These are phyloP conservation scores for Ianthella basta DNA, from an alignment of 37 sponge, comb jelly and placozoan genomes.

Conservation along the genomic window DNA sequence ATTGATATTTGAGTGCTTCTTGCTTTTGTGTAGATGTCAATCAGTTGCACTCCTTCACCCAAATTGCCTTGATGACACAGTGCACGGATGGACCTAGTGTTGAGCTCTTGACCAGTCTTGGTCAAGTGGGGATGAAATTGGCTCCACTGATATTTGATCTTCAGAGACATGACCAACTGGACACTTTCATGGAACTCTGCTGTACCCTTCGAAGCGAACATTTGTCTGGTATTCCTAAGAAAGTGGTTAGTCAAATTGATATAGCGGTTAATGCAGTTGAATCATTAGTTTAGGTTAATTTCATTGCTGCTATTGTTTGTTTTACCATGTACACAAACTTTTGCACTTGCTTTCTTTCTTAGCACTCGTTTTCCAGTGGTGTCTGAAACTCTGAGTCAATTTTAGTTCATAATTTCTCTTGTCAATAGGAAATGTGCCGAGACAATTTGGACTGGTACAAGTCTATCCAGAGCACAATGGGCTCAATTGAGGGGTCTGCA, in stretches of 20 bases:
- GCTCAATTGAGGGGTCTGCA: slow-evolving; percentile 64
- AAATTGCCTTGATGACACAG: slow-evolving; percentile 33
- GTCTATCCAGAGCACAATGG: slow-evolving; percentile 66
- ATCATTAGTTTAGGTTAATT: no score
- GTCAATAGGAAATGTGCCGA: slow-evolving; percentile 38
- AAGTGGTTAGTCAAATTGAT: no score
- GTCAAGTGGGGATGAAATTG: slow-evolving; percentile 4
- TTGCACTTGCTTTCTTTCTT: no score
- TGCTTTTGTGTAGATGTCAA: not conserved
- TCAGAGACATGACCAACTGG: not conserved
- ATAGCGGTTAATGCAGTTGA: no score
- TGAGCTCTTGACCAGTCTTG: not conserved
- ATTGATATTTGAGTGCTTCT: no score
- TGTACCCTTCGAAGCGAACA: no score
- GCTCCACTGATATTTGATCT: slow-evolving; percentile 30
- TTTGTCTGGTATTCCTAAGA: no score
- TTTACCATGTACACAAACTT: no score
- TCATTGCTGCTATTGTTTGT: no score
- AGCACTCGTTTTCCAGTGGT: no score
- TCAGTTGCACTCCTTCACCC: slow-evolving; percentile 23
- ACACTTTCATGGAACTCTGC: not conserved
- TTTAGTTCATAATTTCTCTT: no score
- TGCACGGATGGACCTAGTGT: slow-evolving; percentile 19
- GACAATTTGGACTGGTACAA: slow-evolving; percentile 71
- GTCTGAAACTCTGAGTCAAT: no score